Evolutionary conservation across 1,140 invertebrate genomes (phyloP), one percentile per base, ranked within the genome.

Genomic region (Homarus americanus): DNA sequence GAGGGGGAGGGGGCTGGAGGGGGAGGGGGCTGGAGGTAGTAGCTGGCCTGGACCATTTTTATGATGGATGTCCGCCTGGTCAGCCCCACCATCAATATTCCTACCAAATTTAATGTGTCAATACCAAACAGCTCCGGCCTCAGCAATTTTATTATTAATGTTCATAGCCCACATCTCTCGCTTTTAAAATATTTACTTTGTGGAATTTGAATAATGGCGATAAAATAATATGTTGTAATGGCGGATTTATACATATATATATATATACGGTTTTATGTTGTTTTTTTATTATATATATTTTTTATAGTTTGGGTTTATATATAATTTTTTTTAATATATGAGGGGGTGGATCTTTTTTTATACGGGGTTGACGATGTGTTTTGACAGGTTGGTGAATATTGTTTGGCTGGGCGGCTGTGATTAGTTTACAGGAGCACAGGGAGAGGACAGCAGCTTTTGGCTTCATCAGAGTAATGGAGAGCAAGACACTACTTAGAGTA

Each of bases 41-140:
- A n/a, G 85, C 58, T 69, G n/a, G 80, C 44, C 63, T 34, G 36
- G 78, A 89, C 87, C 87, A 89, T 89, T 89, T 89, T 89, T 73
- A 82, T 89, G 87, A 89, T 89, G 87, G 87, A 89, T 89, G 87
- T 89, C 87, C 87, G 76, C 79, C 78, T 89, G 87, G 87, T 89
- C 87, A 89, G 87, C n/a, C 86, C 87, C 87, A 89, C 87, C 87
- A 89, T 89, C 87, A 89, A 89, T 89, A 89, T 89, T 89, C 87
- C 87, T 49, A 89, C 87, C 87, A 89, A 89, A 89, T 89, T 89
- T 89, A 89, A 89, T 89, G 87, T 89, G 87, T 89, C 87, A 89
- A 89, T 89, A 89, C 78, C 87, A 89, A 89, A 89, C 87, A 89
- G 87, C 79, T 78, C 63, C 87, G 87, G 78, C 78, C 87, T 82